These are phyloP conservation scores for Anarhynchus alexandrinus DNA, from an alignment of 2,113 vertebrate genomes.

Conservation along the genomic window DNA sequence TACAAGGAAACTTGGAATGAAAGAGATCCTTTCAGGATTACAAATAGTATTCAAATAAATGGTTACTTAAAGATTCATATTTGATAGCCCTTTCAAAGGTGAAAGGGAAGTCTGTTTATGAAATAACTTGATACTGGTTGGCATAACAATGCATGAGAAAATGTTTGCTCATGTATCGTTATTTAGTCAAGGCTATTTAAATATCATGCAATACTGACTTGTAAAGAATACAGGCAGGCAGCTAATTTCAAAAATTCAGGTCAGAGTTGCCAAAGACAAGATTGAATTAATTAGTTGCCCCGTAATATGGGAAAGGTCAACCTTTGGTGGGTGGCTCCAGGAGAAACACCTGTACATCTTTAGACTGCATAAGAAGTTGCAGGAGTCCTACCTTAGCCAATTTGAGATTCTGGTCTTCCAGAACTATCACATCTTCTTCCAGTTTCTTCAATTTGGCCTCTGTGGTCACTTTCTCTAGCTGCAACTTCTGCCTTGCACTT, in stretches of 20 bases:
- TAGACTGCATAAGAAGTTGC: not conserved
- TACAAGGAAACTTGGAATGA: not conserved
- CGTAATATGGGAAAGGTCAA: not conserved
- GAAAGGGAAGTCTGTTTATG: not conserved
- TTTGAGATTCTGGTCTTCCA: constrained; percentile 95
- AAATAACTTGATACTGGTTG: not conserved
- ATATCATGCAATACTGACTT: not conserved
- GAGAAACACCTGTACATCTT: not conserved
- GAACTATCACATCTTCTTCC: constrained; percentile 90
- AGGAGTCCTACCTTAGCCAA: constrained; percentile 82
- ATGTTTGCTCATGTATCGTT: not conserved
- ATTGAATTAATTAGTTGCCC: not conserved
- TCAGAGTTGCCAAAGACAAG: not conserved
- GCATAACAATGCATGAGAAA: not conserved
- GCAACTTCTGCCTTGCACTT: constrained; percentile 92
- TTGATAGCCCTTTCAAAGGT: not conserved
- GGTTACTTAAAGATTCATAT: not conserved
- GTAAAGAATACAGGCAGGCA: not conserved
- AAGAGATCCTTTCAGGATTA: not conserved
- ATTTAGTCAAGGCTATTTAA: not conserved
- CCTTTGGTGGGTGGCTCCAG: not conserved
- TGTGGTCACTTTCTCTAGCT: constrained; percentile 93
- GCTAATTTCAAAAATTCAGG: not conserved
- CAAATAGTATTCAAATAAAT: not conserved
- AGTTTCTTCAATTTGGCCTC: constrained; percentile 95